phyloP scores from a whole-genome alignment of 2,888 invertebrate species.

The Podabrus alpinus region DNA sequence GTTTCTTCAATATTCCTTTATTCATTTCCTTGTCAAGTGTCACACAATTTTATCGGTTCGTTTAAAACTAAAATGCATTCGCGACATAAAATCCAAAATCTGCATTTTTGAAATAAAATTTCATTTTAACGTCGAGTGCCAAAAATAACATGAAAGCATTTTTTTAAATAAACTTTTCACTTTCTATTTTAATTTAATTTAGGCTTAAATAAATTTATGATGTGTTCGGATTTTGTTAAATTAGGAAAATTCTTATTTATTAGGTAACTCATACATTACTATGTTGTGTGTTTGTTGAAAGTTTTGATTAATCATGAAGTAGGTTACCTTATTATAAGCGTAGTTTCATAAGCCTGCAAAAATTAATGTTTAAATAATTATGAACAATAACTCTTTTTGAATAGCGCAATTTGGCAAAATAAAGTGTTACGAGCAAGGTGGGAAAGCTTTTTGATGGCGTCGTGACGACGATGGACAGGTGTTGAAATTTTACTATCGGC shows the following conservation, averaged over 20 bases:
- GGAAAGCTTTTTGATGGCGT: conserved; percentile 30
- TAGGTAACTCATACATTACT: not conserved
- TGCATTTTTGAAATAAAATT: not conserved
- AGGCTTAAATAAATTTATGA: not conserved
- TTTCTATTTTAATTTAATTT: not conserved
- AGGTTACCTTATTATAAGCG: not conserved
- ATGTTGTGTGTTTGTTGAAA: not conserved
- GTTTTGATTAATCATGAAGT: not conserved
- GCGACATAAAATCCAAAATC: not conserved
- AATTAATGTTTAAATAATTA: conserved; percentile 1
- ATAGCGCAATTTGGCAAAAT: conserved; percentile 15
- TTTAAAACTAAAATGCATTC: not conserved
- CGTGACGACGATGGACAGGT: conserved; percentile 40
- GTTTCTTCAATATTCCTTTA: conserved; percentile 13
- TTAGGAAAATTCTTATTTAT: not conserved
- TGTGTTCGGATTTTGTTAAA: not conserved
- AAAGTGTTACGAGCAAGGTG: conserved; percentile 12
- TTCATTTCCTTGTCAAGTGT: conserved; percentile 20
- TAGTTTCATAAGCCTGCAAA: not conserved
- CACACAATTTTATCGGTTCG: conserved; percentile 11
- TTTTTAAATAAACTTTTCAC: not conserved
- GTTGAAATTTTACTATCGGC: conserved; percentile 41
- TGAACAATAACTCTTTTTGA: not conserved
- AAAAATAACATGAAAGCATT: not conserved
- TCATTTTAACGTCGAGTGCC: not conserved